Evolutionary conservation across 2,113 vertebrate genomes (phyloP), one percentile per base, ranked within the genome.

Genomic region (Heptranchias perlo): DNA sequence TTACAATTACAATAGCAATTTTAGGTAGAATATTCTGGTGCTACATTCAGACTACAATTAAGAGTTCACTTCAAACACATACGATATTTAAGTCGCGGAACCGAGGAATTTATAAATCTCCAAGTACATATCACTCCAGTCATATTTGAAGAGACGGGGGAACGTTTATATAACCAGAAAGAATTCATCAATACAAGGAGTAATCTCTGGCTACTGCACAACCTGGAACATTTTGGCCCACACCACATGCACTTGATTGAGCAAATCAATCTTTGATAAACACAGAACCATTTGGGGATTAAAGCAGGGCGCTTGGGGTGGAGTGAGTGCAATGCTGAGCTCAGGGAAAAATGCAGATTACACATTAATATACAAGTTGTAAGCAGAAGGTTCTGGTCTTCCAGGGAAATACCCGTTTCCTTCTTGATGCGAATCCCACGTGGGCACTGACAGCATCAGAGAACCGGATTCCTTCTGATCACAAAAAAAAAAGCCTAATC

Each of bases 371-470:
- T 31, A 28, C n/a, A 25, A 52, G 25, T 18, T 54, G 35, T 39
- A 39, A 93, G 89, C 23, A 6, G 89, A 93, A 93, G 13, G 87
- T 92, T 92, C 54, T 92, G 64, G 89, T 39, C 61, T 64, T 93
- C 64, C 16, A n/a, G 21, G 47, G 35, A 8, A 14, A 39, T 39
- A 64, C 35, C 35, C 35, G n/a, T 93, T 93, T 44, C 89, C 58
- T 23, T 91, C 52, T 4, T 64, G 58, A 39, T 39, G 23, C 35
- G 3, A 91, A 62, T 35, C 52, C 89, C 89, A 93, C 89, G 89
- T 93, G 89, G 58, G n/a, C 23, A 39, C 2, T 21, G 58, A 39
- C 76, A 82, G 73, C 73, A 76, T 35, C 23, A 14, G 4, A 92
- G 58, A 93, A 44, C 3, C 39, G 39, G 54, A 39, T 92, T n/a